Evolutionary conservation across 1,140 invertebrate species (phyloP), one percentile per base, ranked within the genome.

Genomic region (Maniola jurtina): DNA sequence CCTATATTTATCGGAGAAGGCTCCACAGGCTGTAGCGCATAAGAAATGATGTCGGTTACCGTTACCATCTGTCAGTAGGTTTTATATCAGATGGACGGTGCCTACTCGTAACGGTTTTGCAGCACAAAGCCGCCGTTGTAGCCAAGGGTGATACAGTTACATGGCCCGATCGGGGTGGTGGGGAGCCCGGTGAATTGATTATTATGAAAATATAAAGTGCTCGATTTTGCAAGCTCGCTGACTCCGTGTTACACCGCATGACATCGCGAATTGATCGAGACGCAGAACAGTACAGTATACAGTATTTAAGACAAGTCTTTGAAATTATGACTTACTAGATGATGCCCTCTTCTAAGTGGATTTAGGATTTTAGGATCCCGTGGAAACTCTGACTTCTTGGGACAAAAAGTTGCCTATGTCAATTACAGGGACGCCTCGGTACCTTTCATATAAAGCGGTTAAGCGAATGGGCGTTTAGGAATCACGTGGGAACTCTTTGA

Each of bases 71-170:
- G 78, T 82, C 77, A 78, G 77, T 77, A 68, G 72, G 72, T 73
- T 75, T 75, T 76, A 75, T 80, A 81, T 85, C 81, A 83, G 81
- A 87, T 84, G 75, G 73, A 79, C 76, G 69, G 68, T 66, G 74
- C 75, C 67, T 68, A 68, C 66, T 59, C 36, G 66, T 85, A 87
- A 84, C 84, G 81, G 84, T 85, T 65, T 14, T 58, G 45, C 64
- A 57, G 55, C 68, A 83, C 77, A 81, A 84, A 81, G 73, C 62
- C 55, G 70, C 57, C 56, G 66, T 59, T 38, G 50, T 73, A 63
- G 60, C 70, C 68, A 58, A 68, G 67, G 77, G 79, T 73, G 68
- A 67, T 73, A 71, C 69, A 72, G 68, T 71, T 74, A 71, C 45
- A 47, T 14, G 52, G 47, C 35, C 16, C 48, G 62, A 59, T 5